These are phyloP conservation scores for Drosophila picticornis DNA, from an alignment of 2,888 invertebrate genomes.

Conservation along the genomic window DNA sequence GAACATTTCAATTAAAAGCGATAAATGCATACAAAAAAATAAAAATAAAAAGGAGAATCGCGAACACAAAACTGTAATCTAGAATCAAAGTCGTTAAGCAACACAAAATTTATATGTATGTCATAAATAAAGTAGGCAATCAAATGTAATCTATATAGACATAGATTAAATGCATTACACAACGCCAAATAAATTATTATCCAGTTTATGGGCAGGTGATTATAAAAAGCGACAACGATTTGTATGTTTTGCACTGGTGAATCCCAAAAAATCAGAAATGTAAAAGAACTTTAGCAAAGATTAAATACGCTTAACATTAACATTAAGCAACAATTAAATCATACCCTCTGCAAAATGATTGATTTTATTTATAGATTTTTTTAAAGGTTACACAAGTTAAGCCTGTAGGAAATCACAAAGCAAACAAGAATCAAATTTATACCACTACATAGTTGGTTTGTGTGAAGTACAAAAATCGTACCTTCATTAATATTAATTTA, in stretches of 20 bases:
- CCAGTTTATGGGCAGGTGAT: slow-evolving; percentile 30
- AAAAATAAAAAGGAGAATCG: slow-evolving; percentile 4
- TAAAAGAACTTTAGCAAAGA: neutral
- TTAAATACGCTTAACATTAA: neutral
- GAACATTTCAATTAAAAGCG: slow-evolving; percentile 18
- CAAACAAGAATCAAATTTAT: slow-evolving; percentile 7
- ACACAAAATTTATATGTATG: slow-evolving; percentile 20
- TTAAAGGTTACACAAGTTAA: neutral
- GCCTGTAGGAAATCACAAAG: slow-evolving; percentile 1
- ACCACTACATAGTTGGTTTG: neutral
- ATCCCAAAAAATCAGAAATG: slow-evolving; percentile 2
- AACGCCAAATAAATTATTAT: slow-evolving; percentile 52
- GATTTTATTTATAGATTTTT: neutral
- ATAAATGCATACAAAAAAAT: neutral
- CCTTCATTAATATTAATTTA: neutral
- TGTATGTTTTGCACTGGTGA: slow-evolving; percentile 9
- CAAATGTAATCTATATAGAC: slow-evolving; percentile 17
- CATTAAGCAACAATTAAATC: neutral
- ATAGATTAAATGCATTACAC: slow-evolving; percentile 27
- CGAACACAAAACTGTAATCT: slow-evolving; percentile 28
- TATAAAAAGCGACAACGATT: slow-evolving; percentile 13
- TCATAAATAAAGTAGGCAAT: slow-evolving; percentile 19
- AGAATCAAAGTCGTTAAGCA: slow-evolving; percentile 19
- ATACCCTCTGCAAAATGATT: no score
- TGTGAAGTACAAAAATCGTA: slow-evolving; percentile 8